A percentile compares a stretch with the other conserved stretches of the same genome.
Evolutionary conservation across 1,140 invertebrate species (phyloP).

Genomic region (Bombus ignitus): DNA sequence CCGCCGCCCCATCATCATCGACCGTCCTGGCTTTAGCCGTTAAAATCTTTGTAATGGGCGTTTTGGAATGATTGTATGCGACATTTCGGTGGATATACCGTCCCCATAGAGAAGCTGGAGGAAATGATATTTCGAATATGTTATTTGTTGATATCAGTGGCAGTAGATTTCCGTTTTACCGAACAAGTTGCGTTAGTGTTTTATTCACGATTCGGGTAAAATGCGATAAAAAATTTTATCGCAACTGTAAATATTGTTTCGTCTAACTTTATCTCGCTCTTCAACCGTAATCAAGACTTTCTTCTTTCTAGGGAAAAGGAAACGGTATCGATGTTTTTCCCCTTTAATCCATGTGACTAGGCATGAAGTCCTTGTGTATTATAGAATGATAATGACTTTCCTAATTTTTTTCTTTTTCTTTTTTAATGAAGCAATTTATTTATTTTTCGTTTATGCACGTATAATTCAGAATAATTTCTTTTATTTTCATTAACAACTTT

Average conservation of each 20-base stretch:
- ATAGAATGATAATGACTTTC: background rate
- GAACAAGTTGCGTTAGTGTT: background rate
- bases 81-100: conserved; percentile 12
- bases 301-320: background rate
- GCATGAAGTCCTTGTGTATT: background rate
- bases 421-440: background rate
- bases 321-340: conserved; percentile 1
- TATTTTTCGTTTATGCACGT: background rate
- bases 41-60: conserved; percentile 46
- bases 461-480: background rate
- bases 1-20: conserved; percentile 78
- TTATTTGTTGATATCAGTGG: too few relatives aligned
- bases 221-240: background rate
- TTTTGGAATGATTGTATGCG: background rate
- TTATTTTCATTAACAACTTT: background rate
- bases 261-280: background rate
- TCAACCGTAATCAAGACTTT: conserved; percentile 14
- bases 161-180: background rate
- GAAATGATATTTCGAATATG: conserved; percentile 3
- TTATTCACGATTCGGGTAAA: background rate
- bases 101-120: background rate
- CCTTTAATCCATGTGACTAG: background rate
- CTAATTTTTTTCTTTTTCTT: background rate
- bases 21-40: conserved; percentile 80
- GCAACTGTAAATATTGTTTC: conserved; percentile 22